phyloP scores from a whole-genome alignment of 2,888 invertebrate species.

The Mimachlamys varia region DNA sequence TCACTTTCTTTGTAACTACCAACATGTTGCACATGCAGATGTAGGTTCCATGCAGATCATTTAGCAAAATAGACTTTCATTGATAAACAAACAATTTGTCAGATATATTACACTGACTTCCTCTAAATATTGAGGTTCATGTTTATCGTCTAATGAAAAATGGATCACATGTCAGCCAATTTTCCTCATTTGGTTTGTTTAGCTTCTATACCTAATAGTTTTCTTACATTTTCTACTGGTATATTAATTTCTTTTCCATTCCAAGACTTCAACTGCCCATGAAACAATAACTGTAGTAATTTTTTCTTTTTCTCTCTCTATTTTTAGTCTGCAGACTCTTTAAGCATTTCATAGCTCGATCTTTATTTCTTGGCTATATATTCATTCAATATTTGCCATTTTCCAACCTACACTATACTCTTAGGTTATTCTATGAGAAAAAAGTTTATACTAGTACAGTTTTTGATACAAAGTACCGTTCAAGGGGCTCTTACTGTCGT shows the following conservation, averaged over 20 bases:
- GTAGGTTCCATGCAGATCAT: not conserved
- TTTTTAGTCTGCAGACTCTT: not conserved
- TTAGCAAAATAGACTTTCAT: not conserved
- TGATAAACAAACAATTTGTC: not conserved
- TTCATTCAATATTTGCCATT: not conserved
- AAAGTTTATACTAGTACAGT: not conserved
- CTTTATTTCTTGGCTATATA: not conserved
- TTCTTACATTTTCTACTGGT: not conserved
- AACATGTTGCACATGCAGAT: not conserved
- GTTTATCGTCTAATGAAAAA: constrained; percentile 10
- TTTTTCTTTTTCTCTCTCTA: not conserved
- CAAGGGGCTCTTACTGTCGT: not conserved
- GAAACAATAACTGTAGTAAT: constrained; percentile 4
- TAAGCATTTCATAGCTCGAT: not conserved
- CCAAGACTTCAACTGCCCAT: constrained; percentile 10
- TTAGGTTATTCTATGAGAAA: not conserved
- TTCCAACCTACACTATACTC: no score
- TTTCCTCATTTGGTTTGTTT: not conserved
- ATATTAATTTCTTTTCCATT: no score
- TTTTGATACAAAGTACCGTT: not conserved
- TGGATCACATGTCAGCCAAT: not conserved
- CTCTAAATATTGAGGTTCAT: not conserved
- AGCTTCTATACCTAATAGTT: not conserved
- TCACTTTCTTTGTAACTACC: not conserved
- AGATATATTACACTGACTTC: not conserved